phyloP scores from a whole-genome alignment of 2,888 invertebrate genomes.

The Cheilosia vernalis region DNA sequence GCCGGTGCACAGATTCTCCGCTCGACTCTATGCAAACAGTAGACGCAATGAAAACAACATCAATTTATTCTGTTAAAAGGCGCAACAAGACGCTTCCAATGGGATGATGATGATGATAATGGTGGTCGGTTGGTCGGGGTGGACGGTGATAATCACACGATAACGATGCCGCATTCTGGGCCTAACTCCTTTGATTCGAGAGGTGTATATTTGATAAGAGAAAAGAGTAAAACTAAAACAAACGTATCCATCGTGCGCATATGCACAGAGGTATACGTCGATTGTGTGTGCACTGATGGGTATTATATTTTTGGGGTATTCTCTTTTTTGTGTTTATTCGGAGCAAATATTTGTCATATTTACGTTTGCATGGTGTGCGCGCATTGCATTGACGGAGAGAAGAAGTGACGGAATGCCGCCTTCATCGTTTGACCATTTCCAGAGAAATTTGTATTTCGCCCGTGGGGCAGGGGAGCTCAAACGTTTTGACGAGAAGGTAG shows the following conservation, averaged over 20 bases:
- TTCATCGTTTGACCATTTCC: constrained; percentile 53
- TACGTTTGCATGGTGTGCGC: constrained; percentile 49
- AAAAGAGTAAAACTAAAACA: constrained; percentile 78
- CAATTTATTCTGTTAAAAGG: constrained; percentile 75
- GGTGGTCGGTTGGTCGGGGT: constrained; percentile 40
- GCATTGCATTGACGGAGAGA: constrained; percentile 29
- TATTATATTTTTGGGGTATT: constrained; percentile 66
- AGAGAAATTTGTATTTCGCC: constrained; percentile 42
- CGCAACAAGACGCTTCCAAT: constrained; percentile 67
- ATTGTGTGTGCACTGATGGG: constrained; percentile 20
- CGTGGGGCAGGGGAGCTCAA: constrained; percentile 18
- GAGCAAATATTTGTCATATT: constrained; percentile 69
- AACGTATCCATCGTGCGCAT: constrained; percentile 49
- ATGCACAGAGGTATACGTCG: background rate
- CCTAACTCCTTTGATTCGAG: background rate
- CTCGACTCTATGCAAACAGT: constrained; percentile 68
- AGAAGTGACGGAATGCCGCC: constrained; percentile 56
- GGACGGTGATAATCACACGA: constrained; percentile 71
- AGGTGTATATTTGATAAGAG: constrained; percentile 43
- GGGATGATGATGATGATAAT: constrained; percentile 48
- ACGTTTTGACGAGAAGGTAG: background rate
- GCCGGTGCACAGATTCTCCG: constrained; percentile 1
- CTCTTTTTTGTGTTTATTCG: constrained; percentile 63
- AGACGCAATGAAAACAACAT: constrained; percentile 71
- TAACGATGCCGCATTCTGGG: constrained; percentile 63